phyloP scores from a whole-genome alignment of 2,888 invertebrate species.

The Sycophila texana region DNA sequence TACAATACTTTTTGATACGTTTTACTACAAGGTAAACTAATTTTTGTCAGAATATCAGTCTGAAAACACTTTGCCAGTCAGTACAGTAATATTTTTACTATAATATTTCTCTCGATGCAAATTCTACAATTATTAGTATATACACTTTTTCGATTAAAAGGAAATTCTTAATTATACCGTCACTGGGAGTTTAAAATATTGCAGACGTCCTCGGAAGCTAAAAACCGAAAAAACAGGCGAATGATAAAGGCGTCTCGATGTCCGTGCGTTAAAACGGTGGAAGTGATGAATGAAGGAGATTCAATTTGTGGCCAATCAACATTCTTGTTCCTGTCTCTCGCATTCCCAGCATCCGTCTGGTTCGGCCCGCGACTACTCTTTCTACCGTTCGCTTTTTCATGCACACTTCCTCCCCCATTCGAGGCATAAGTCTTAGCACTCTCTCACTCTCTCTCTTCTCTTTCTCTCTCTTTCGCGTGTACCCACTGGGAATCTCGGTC shows the following conservation, averaged over 20 bases:
- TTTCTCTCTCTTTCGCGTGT: background rate
- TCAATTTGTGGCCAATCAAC: constrained; percentile 74
- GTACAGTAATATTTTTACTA: no score
- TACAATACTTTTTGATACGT: no score
- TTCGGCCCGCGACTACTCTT: constrained; percentile 21
- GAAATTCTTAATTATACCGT: no score
- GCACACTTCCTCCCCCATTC: constrained; percentile 57
- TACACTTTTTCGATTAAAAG: no score
- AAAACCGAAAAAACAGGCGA: background rate
- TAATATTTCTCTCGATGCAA: no score
- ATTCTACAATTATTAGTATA: no score
- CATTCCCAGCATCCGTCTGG: constrained; percentile 56
- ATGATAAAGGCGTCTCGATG: background rate
- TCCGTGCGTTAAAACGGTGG: constrained; percentile 9
- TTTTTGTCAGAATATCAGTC: no score
- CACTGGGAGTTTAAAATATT: no score
- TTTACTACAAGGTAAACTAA: no score
- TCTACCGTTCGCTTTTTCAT: constrained; percentile 63
- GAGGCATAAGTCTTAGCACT: constrained; percentile 50
- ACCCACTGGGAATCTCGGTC: constrained; percentile 5
- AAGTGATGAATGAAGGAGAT: constrained; percentile 73
- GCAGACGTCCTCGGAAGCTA: no score
- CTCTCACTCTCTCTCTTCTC: constrained; percentile 9
- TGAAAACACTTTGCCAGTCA: no score
- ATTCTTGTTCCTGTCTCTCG: constrained; percentile 69